phyloP scores from a whole-genome alignment of 2,797 vertebrate genomes.

The Brachymystax lenok region DNA sequence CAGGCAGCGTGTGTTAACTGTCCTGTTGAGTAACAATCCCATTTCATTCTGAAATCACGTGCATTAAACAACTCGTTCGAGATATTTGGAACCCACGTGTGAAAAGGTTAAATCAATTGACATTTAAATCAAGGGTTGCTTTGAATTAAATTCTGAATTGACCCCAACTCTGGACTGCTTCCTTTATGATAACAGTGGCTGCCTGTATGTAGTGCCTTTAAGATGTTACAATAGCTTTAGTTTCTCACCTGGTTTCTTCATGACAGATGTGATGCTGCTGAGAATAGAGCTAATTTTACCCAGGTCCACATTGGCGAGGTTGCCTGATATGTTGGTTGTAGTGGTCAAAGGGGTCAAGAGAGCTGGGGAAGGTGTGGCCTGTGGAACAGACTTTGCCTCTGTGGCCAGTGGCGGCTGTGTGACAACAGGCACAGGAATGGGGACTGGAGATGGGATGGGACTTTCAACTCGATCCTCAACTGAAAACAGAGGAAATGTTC shows the following conservation, averaged over 20 bases:
- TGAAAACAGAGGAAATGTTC: slow-evolving; percentile 41
- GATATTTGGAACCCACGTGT: too few relatives aligned
- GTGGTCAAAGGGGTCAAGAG: neutral
- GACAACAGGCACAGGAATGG: slow-evolving; percentile 34
- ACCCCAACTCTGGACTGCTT: neutral
- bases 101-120: too few relatives aligned
- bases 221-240: neutral
- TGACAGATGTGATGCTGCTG: slow-evolving; percentile 89
- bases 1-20: too few relatives aligned
- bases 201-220: neutral
- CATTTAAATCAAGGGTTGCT: neutral
- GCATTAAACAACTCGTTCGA: too few relatives aligned
- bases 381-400: slow-evolving; percentile 29
- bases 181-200: neutral
- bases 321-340: slow-evolving; percentile 49
- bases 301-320: slow-evolving; percentile 86
- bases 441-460: slow-evolving; percentile 24
- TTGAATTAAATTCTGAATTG: neutral
- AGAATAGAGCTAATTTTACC: slow-evolving; percentile 96
- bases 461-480: slow-evolving; percentile 83
- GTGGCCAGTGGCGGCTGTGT: slow-evolving; percentile 39
- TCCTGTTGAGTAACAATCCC: too few relatives aligned
- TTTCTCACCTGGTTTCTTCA: slow-evolving; percentile 90
- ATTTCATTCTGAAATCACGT: too few relatives aligned
- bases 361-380: slow-evolving; percentile 18